Evolutionary conservation across 2,113 vertebrate genomes (phyloP).

Genomic region (pig (Sus scrofa)): DNA sequence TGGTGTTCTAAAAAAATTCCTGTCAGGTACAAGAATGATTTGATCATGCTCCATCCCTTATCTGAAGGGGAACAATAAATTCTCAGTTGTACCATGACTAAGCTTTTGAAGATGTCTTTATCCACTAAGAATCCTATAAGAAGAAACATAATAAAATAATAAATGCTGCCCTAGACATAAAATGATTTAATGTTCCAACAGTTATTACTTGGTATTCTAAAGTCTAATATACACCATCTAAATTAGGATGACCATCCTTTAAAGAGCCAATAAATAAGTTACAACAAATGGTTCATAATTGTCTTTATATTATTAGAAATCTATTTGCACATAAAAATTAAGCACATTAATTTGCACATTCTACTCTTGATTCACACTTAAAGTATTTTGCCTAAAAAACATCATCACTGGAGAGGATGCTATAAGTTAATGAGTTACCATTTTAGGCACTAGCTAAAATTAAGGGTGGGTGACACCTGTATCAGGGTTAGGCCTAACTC

Average conservation of each 20-base stretch:
- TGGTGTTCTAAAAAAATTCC: not conserved
- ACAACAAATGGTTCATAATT: not conserved
- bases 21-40: not conserved
- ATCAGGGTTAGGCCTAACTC: not conserved
- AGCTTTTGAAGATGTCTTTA: not conserved
- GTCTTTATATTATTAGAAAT: not conserved
- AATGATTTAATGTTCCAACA: not conserved
- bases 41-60: not conserved
- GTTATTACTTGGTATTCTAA: not conserved
- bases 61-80: not conserved
- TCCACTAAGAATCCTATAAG: not conserved
- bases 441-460: not conserved
- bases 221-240: not conserved
- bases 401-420: not conserved
- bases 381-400: not conserved
- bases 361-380: not conserved
- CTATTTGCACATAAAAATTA: not conserved
- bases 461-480: not conserved
- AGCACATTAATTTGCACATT: not conserved
- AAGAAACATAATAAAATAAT: not conserved
- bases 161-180: not conserved
- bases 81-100: not conserved
- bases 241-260: constrained; percentile 7
- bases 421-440: not conserved
- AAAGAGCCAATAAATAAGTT: not conserved